These are phyloP conservation scores for Bombus confusus DNA, from an alignment of 1,140 invertebrate genomes.

Conservation along the genomic window DNA sequence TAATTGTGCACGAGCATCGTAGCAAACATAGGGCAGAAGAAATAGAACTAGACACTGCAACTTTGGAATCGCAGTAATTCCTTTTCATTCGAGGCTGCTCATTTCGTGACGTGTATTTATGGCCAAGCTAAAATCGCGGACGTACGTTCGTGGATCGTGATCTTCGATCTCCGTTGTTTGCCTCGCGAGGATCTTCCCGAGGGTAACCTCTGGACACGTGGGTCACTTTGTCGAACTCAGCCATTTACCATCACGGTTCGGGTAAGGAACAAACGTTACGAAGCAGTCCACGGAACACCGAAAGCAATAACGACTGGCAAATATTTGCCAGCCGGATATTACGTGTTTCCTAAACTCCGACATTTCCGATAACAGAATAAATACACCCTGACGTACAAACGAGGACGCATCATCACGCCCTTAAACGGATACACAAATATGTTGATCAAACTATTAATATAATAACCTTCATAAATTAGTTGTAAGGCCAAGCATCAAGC, in stretches of 20 bases:
- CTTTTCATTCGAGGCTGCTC: not conserved
- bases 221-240: constrained; percentile 4
- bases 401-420: not conserved
- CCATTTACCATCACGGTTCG: not conserved
- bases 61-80: not conserved
- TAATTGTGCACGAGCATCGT: not conserved
- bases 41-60: not conserved
- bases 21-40: not conserved
- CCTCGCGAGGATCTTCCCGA: not conserved
- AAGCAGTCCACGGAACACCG: not conserved
- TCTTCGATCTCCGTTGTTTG: constrained; percentile 24
- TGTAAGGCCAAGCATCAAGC: too few species aligned
- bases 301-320: constrained; percentile 31
- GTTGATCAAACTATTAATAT: not conserved
- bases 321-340: constrained; percentile 58
- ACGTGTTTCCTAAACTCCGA: constrained; percentile 13
- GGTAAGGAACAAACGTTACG: constrained; percentile 1
- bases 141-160: constrained; percentile 1
- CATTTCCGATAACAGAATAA: constrained; percentile 24
- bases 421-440: not conserved
- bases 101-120: constrained; percentile 24
- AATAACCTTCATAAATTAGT: not conserved
- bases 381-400: not conserved
- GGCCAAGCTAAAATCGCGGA: not conserved
- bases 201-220: not conserved